Evolutionary conservation across 2,797 vertebrate species (phyloP), one percentile per base, ranked within the genome.

Genomic region (Anableps anableps): DNA sequence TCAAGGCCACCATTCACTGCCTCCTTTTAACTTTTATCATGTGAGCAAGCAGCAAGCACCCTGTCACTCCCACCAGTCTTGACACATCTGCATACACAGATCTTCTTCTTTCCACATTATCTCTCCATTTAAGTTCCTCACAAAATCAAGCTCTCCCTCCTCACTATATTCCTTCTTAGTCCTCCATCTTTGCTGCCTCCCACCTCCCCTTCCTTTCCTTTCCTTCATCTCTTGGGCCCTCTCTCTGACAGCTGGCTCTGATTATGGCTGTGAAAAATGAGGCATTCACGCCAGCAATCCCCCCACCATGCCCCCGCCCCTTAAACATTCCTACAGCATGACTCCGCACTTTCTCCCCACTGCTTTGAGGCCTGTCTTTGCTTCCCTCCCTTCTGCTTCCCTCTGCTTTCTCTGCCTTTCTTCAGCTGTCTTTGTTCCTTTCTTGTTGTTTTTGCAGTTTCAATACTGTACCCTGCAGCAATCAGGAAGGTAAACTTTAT

Each of bases 241-340:
- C 94, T 94, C 90, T 88, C 92, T 96, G 95, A 96, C 96, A 96
- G 95, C 95, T 96, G 96, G 95, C 93, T 96, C 95, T 96, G 95
- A 96, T 96, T 96, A 96, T 92, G 92, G 90, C 93, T 93, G 93
- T 96, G 94, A 96, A 96, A 96, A 96, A 96, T 95, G 94, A 93
- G 89, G 92, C 94, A 95, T 94, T 96, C 95, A 95, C 92, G 93
- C 94, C 96, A 96, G 87, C 92, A 86, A 88, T 83, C 79, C 89
- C 91, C 93, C 92, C 90, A 43, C 26, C 2, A n/a, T 16, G 13
- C 38, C 38, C 82, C 90, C 91, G 90, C 92, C 90, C 85, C 89
- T 83, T 87, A 91, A 94, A 92, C 95, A 96, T 96, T 96, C 96
- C 94, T 95, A 50, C 88, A 94, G 94, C 94, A 95, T 96, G 96